Conservation (phyloP, 2,888 invertebrate genomes). For the Chrysopilus asiliformis region DNA sequence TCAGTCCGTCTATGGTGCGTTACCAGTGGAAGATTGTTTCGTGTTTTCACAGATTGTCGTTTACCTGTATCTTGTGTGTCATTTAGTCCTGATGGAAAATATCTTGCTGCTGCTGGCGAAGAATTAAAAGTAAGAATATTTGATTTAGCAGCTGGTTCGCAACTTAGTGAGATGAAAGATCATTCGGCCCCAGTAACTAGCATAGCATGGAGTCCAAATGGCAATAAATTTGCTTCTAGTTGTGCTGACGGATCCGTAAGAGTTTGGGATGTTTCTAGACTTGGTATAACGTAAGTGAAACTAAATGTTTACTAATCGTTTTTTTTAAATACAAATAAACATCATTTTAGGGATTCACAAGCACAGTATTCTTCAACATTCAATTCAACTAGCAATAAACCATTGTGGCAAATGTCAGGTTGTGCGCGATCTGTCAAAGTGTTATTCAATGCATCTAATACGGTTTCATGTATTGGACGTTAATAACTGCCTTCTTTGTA, state of each 20-base stretch:
- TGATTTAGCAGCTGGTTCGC: constrained; percentile 48
- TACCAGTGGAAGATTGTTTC: constrained; percentile 64
- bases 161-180: constrained; percentile 45
- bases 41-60: constrained; percentile 67
- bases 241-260: constrained; percentile 51
- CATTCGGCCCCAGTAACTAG: constrained; percentile 42
- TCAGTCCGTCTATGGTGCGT: constrained; percentile 79
- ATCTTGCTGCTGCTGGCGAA: constrained; percentile 69
- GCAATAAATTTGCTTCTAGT: constrained; percentile 50
- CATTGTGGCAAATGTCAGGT: constrained; percentile 13
- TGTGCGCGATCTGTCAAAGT: constrained; percentile 18
- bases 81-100: constrained; percentile 75
- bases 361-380: too few species aligned
- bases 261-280: constrained; percentile 44
- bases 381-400: too few species aligned
- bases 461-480: constrained; percentile 24
- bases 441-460: constrained; percentile 26
- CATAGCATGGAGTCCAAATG: constrained; percentile 45
- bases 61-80: constrained; percentile 60
- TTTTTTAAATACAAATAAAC: neutral
- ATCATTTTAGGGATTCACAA: neutral
- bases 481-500: too few species aligned
- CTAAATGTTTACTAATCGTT: neutral
- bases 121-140: constrained; percentile 50
- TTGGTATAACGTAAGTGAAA: constrained; percentile 17